Evolutionary conservation across 2,888 invertebrate species (phyloP).

Genomic region (Liposcelis brunnea): DNA sequence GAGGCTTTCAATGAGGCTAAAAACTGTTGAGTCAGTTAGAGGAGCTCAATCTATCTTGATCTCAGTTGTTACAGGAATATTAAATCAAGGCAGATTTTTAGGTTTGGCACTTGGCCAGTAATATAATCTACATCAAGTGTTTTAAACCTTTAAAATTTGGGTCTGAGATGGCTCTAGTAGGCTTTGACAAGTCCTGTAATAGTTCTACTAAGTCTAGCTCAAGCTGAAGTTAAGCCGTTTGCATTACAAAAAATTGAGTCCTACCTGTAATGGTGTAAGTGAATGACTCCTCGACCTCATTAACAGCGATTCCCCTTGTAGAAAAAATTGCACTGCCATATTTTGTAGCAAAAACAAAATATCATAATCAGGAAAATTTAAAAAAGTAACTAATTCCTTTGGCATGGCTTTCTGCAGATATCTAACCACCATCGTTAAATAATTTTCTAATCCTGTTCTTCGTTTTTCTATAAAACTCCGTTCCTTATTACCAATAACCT

Average conservation of each 20-base stretch:
- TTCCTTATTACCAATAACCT: conserved; percentile 77
- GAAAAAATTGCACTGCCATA: conserved; percentile 59
- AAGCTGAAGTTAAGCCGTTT: background rate
- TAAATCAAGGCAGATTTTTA: no score
- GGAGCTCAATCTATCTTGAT: no score
- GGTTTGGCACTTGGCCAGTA: no score
- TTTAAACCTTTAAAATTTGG: no score
- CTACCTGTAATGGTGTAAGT: conserved; percentile 64
- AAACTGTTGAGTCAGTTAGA: no score
- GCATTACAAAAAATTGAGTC: background rate
- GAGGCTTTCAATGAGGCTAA: no score
- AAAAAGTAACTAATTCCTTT: conserved; percentile 59
- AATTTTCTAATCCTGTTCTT: conserved; percentile 59
- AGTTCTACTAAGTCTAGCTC: background rate
- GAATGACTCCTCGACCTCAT: conserved; percentile 42
- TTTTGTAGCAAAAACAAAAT: conserved; percentile 70
- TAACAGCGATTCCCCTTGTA: conserved; percentile 52
- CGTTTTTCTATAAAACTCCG: conserved; percentile 75
- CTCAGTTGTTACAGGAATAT: no score
- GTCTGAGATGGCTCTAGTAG: no score
- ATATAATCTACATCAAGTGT: no score
- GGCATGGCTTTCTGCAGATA: conserved; percentile 67
- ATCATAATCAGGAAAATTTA: conserved; percentile 80
- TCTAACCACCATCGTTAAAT: conserved; percentile 58
- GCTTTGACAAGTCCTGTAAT: no score